Percentiles rank a stretch among this genome's conserved stretches.
Conservation (phyloP, 2,113 vertebrate species). For the Stigmatopora argus region DNA sequence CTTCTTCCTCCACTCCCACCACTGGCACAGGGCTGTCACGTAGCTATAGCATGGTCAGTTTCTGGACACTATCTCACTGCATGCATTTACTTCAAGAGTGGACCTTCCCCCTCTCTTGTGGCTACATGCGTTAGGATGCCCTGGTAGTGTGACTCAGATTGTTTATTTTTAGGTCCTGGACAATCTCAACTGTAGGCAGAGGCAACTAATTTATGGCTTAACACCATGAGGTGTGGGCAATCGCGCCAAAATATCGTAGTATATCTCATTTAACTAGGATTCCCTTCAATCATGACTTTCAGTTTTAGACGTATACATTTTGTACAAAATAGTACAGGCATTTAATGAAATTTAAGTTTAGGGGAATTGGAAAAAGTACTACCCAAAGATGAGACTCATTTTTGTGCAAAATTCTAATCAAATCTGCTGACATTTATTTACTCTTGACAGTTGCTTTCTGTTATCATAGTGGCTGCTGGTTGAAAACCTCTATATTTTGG, state of each 20-base stretch:
- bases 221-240: conserved; percentile 22
- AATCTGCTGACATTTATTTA: no score
- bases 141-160: conserved; percentile 6
- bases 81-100: conserved; percentile 28
- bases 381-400: no score
- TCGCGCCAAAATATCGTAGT: not conserved
- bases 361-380: no score
- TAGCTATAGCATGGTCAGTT: conserved; percentile 85
- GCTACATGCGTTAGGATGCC: conserved; percentile 27
- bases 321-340: not conserved
- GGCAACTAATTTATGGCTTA: conserved; percentile 23
- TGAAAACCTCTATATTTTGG: no score
- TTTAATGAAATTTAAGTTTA: no score
- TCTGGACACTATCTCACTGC: conserved; percentile 31
- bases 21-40: conserved; percentile 73
- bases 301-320: not conserved
- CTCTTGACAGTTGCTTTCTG: no score
- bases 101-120: conserved; percentile 17
- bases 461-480: no score
- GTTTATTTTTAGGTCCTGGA: conserved; percentile 49
- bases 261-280: not conserved
- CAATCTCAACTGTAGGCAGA: conserved; percentile 16
- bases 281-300: not conserved
- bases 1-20: conserved; percentile 57
- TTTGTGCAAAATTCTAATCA: no score